A percentile compares a stretch with the other conserved stretches of the same genome.
Conservation (phyloP, 2,113 vertebrate species). For the Ovis aries region DNA sequence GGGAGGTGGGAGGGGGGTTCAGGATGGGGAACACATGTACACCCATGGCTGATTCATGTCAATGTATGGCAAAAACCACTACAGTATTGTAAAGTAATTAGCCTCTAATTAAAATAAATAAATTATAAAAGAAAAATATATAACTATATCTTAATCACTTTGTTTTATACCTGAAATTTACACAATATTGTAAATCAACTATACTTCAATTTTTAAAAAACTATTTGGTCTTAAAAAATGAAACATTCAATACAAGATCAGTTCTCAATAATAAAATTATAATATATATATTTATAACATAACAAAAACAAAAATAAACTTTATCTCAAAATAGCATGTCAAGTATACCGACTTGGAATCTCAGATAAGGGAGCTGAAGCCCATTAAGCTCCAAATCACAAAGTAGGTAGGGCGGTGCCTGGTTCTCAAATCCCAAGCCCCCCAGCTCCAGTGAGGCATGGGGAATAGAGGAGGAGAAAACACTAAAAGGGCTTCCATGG, state of each 20-base stretch:
- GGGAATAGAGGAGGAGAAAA: no score
- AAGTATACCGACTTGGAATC: not conserved
- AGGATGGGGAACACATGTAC: not conserved
- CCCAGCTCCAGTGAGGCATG: not conserved
- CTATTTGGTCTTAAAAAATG: not conserved
- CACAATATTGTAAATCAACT: not conserved
- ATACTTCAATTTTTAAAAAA: not conserved
- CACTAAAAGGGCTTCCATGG: not conserved
- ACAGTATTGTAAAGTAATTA: not conserved
- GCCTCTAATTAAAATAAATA: not conserved
- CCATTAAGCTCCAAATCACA: not conserved
- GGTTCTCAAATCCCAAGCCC: not conserved
- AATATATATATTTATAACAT: not conserved
- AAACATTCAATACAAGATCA: not conserved
- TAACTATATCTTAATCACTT: not conserved
- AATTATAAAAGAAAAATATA: not conserved
- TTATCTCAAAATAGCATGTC: not conserved
- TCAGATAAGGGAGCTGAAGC: not conserved
- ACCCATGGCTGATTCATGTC: not conserved
- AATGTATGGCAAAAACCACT: not conserved
- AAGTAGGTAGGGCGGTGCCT: not conserved
- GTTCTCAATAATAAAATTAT: not conserved
- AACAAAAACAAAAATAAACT: not conserved
- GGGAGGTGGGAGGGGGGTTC: not conserved
- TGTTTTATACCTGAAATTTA: not conserved